Percentiles rank a stretch among this genome's conserved stretches.
Conservation (phyloP, 1,140 invertebrate genomes). For the Pseudachorutes palmiensis region DNA sequence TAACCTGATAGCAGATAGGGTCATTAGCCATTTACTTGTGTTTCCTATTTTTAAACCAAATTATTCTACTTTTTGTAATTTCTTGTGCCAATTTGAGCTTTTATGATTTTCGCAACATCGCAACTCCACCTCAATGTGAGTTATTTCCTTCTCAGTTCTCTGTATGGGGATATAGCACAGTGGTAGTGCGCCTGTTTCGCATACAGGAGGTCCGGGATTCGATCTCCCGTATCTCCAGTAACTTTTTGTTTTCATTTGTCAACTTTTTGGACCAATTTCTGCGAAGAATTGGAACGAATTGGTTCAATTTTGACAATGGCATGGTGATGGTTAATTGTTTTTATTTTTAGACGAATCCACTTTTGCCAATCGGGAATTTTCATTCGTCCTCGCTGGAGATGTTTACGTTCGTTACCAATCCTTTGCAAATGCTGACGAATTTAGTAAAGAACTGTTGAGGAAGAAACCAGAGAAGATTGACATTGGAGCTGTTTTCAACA, state of each 20-base stretch:
- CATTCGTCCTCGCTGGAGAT: conserved; percentile 88
- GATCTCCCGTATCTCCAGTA: conserved; percentile 8
- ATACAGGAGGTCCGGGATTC: conserved; percentile 43
- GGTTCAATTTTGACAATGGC: neutral
- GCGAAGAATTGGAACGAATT: neutral
- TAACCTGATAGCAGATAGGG: no score
- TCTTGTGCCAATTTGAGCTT: no score
- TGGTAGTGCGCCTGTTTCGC: conserved; percentile 89
- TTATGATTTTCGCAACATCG: no score
- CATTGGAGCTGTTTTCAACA: conserved; percentile 85
- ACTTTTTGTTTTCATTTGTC: conserved; percentile 19
- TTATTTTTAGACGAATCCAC: conserved; percentile 37
- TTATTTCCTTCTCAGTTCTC: neutral
- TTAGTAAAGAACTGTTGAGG: conserved; percentile 69
- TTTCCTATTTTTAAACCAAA: no score
- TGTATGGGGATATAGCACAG: conserved; percentile 61
- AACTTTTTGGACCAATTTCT: conserved; percentile 13
- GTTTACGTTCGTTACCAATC: conserved; percentile 88
- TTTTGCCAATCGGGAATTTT: conserved; percentile 85
- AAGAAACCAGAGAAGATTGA: conserved; percentile 87
- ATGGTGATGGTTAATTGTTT: conserved; percentile 31
- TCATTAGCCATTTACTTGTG: no score
- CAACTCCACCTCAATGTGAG: no score
- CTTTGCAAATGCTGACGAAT: conserved; percentile 68
- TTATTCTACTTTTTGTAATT: no score